A percentile compares a stretch with the other conserved stretches of the same genome.
Evolutionary conservation across 2,888 invertebrate species (phyloP).

Genomic region (Conistra vaccinii): DNA sequence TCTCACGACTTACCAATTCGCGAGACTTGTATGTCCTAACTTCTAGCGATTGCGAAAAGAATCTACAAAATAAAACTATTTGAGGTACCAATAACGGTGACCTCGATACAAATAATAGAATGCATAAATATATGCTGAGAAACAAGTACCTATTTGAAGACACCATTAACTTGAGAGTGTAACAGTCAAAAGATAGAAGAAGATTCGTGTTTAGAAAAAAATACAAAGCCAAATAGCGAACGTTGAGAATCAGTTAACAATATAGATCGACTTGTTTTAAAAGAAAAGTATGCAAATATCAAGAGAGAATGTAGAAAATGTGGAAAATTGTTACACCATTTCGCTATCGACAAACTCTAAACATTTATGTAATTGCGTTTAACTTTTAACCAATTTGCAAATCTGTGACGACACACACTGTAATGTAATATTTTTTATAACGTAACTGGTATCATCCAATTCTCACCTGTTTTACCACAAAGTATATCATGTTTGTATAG

Average conservation of each 20-base stretch:
- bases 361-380: constrained; percentile 6
- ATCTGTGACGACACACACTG: constrained; percentile 20
- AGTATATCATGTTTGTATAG: constrained; percentile 38
- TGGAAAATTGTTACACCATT: neutral
- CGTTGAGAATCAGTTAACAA: neutral
- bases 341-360: neutral
- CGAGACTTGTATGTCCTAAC: constrained; percentile 30
- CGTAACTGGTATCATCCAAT: constrained; percentile 40
- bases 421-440: constrained; percentile 23
- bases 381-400: constrained; percentile 20
- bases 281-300: neutral
- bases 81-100: constrained; percentile 39
- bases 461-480: constrained; percentile 33
- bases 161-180: neutral
- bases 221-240: neutral
- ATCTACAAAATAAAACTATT: constrained; percentile 42
- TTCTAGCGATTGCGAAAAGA: constrained; percentile 41
- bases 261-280: too few relatives aligned
- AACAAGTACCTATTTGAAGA: constrained; percentile 5
- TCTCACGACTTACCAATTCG: constrained; percentile 61
- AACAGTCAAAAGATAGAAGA: neutral
- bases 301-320: neutral
- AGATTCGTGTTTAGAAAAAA: neutral
- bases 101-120: constrained; percentile 34
- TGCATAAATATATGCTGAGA: constrained; percentile 20